Base-by-base conservation (phyloP, 2,888 invertebrate species). In the Meteorus cinctellus region DNA sequence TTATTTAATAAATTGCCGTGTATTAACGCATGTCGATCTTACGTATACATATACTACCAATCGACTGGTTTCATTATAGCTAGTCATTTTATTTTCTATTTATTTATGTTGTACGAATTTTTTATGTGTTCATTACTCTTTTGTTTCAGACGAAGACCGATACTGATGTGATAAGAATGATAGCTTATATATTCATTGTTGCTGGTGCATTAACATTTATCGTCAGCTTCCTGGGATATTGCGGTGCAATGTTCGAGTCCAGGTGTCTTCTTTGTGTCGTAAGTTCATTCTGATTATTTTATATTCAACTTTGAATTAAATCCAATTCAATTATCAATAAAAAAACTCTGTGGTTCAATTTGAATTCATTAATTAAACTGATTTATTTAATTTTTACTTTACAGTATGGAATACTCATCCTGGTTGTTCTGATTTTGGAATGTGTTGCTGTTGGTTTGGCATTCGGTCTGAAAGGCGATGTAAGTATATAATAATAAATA, bases 181-280 rank as follows among this genome's bases (percentile, higher is more conserved):
- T 93, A 76, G 93, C 94, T 31, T 95, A 94, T 87, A 91, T 94
- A 80, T 89, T 95, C 81, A 93, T 95, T 83, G 92, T 92, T 67
- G 92, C 93, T 76, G 94, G 94, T 79, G 93, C 92, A 36, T 91
- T 94, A 81, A 93, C 94, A 90, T 94, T 95, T 89, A 86, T 94
- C 77, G 91, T 95, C 84, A 94, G 94, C 85, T 94, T 94, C 89
- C 90, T 95, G 82, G 95, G 95, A 36, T 94, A 94, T 86, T 94
- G 94, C 85, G 94, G 94, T 62, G 93, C 94, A 71, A 91, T 93
- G 87, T 91, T 92, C 83, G 94, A 94, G 87, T 93, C 93, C 59
- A 92, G 92, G 81, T 93, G 94, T 86, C 91, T 94, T 81, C 91
- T 94, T 31, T 92, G 93, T 72, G 91, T 93, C 86, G 94, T 94